These are phyloP conservation scores for Griposia aprilina DNA, from an alignment of 2,888 invertebrate species.

Conservation along the genomic window DNA sequence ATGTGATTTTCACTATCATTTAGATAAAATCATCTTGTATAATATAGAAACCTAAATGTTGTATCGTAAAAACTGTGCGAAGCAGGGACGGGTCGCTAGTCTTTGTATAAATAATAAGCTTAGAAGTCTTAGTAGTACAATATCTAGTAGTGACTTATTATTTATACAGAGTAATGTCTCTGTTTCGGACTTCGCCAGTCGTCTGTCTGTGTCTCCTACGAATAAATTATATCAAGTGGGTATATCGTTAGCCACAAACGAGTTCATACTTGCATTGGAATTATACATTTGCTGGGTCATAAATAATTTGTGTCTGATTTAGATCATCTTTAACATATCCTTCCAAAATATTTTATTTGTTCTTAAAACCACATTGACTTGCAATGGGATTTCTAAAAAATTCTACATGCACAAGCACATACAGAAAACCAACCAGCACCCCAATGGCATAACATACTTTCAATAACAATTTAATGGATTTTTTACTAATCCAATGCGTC, in stretches of 20 bases:
- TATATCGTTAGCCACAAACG: neutral
- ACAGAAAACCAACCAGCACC: neutral
- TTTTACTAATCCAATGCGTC: neutral
- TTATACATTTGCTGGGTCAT: no score
- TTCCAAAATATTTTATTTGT: neutral
- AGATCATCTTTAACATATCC: neutral
- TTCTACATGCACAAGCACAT: neutral
- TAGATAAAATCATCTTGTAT: no score
- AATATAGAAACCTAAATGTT: neutral
- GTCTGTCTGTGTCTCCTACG: neutral
- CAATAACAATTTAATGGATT: neutral
- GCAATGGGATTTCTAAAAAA: no score
- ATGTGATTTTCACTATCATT: neutral
- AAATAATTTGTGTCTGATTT: neutral
- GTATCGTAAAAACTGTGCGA: neutral
- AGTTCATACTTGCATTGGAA: neutral
- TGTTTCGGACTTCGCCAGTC: neutral
- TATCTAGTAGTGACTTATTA: constrained; percentile 7
- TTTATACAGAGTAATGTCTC: constrained; percentile 10
- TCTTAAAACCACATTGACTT: neutral
- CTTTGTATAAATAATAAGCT: constrained; percentile 33
- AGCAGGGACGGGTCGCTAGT: neutral
- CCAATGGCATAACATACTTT: neutral
- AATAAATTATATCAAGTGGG: constrained; percentile 26
- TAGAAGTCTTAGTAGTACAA: neutral